Percentiles rank a stretch among this genome's conserved stretches.
Evolutionary conservation across 2,797 vertebrate genomes (phyloP).

Genomic region (Syngnathus acus): DNA sequence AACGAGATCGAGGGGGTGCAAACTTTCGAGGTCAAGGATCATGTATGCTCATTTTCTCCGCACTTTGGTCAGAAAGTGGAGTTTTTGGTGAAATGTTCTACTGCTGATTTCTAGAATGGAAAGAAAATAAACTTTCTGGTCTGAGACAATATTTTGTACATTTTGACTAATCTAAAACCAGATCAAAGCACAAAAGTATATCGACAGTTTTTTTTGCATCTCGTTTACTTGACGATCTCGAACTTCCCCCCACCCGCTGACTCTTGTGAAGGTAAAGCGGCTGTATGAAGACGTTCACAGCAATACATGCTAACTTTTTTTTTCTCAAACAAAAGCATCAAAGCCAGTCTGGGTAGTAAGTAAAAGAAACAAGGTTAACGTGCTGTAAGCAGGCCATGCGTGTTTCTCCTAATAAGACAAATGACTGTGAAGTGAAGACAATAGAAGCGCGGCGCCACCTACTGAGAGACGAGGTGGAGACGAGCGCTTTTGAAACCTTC

Average conservation of each 20-base stretch:
- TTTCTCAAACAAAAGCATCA: background rate
- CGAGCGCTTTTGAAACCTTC: conserved; percentile 49
- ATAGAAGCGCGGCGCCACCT: conserved; percentile 37
- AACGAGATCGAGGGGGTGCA: conserved; percentile 2
- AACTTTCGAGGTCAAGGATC: background rate
- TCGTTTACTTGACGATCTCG: no score
- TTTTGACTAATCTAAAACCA: background rate
- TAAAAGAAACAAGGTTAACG: background rate
- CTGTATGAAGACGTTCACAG: background rate
- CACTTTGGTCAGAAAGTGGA: no score
- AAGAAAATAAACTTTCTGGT: no score
- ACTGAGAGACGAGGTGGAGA: conserved; percentile 44
- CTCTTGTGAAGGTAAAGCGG: background rate
- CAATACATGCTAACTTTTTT: background rate
- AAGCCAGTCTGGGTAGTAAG: background rate
- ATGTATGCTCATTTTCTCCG: background rate
- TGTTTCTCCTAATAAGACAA: conserved; percentile 17
- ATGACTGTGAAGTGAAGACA: conserved; percentile 46
- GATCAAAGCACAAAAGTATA: background rate
- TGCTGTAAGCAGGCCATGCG: background rate
- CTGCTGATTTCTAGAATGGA: no score
- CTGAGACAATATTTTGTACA: background rate
- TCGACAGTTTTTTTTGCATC: no score
- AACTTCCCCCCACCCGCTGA: no score
- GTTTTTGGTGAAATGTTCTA: background rate